Percentiles rank a stretch among this genome's conserved stretches.
Evolutionary conservation across 2,888 invertebrate genomes (phyloP).

Genomic region (Scrobipalpa atriplicella): DNA sequence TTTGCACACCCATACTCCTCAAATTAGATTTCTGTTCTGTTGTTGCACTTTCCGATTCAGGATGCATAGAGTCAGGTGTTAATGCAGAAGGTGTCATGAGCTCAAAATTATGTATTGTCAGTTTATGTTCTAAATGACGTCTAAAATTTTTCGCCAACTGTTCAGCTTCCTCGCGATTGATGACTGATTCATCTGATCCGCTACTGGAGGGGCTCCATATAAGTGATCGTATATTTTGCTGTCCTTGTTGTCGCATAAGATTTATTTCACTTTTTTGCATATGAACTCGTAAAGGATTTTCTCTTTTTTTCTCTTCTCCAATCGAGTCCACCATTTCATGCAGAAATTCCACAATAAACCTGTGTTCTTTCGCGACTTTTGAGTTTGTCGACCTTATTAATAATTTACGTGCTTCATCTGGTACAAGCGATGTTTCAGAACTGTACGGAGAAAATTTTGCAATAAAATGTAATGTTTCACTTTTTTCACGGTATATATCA

Average conservation of each 20-base stretch:
- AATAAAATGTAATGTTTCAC: background rate
- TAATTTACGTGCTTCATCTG: conserved; percentile 50
- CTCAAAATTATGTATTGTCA: background rate
- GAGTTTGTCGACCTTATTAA: conserved; percentile 31
- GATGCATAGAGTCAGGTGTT: conserved; percentile 1
- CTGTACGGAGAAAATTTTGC: background rate
- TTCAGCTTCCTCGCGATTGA: background rate
- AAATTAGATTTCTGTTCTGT: conserved; percentile 46
- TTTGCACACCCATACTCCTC: conserved; percentile 41
- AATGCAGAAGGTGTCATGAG: conserved; percentile 7
- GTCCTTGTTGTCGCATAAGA: background rate
- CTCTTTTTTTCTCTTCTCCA: background rate
- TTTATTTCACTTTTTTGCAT: background rate
- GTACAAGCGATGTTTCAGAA: conserved; percentile 49
- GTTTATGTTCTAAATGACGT: background rate
- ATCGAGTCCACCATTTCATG: conserved; percentile 49
- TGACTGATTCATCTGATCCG: background rate
- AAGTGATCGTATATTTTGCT: background rate
- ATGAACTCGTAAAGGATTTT: background rate
- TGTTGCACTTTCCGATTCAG: background rate
- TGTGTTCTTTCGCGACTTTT: conserved; percentile 38
- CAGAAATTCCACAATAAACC: conserved; percentile 55
- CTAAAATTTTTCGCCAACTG: conserved; percentile 1
- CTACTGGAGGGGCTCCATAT: background rate
- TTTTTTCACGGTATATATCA: background rate